A percentile compares a stretch with the other conserved stretches of the same genome.
Evolutionary conservation across 2,797 vertebrate species (phyloP).

Genomic region (Bryconaethiops microstoma): DNA sequence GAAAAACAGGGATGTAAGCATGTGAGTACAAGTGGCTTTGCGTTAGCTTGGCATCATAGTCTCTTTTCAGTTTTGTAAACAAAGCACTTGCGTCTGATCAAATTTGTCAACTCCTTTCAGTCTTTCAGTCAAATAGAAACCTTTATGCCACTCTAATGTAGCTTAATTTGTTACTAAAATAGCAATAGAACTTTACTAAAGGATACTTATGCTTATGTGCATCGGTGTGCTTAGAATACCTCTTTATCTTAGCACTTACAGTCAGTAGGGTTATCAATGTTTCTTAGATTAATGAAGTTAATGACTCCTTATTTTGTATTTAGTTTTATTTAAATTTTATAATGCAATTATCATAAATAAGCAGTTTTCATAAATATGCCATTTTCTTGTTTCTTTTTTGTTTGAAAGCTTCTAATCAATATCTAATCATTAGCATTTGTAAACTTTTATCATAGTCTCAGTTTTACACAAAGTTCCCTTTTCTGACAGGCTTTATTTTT

Average conservation of each 20-base stretch:
- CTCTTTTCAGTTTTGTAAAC: not conserved
- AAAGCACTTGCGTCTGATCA: not conserved
- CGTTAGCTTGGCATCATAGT: not conserved
- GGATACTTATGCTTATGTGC: not conserved
- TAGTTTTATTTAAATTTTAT: not conserved
- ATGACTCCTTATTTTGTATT: not conserved
- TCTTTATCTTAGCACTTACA: not conserved
- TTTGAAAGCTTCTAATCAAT: not conserved
- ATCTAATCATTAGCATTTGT: not conserved
- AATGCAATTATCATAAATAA: not conserved
- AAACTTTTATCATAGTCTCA: not conserved
- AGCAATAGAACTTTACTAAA: not conserved
- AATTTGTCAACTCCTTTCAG: not conserved
- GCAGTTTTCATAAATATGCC: not conserved
- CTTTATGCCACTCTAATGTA: not conserved
- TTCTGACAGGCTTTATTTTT: not conserved
- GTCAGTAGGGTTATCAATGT: too few species aligned
- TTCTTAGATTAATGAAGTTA: not conserved
- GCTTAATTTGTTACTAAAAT: not conserved
- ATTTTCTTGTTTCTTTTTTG: not conserved
- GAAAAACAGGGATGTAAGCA: conserved; percentile 40
- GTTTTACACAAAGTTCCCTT: not conserved
- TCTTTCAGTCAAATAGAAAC: not conserved
- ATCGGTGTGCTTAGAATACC: not conserved
- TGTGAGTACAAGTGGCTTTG: not conserved